A percentile compares a stretch with the other conserved stretches of the same genome.
These are phyloP conservation scores for Nyctereutes procyonoides DNA, from an alignment of 2,113 vertebrate genomes.

Conservation along the genomic window DNA sequence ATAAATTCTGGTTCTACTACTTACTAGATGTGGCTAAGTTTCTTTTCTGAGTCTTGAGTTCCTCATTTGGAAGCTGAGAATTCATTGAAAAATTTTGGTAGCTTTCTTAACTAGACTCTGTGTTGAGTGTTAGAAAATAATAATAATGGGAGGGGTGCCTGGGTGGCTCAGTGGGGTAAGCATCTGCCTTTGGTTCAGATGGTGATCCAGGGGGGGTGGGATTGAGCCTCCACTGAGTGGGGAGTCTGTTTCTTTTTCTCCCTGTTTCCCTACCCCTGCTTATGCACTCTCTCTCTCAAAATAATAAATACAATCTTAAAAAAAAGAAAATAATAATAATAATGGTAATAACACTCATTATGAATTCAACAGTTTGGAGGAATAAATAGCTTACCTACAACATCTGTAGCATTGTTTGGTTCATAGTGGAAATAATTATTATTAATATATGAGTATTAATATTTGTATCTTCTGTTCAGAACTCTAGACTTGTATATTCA, in stretches of 20 bases:
- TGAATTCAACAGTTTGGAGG: not conserved
- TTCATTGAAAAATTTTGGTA: constrained; percentile 24
- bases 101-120: not conserved
- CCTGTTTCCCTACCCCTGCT: too few relatives aligned
- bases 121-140: not conserved
- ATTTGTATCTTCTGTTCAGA: not conserved
- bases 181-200: too few relatives aligned
- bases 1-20: not conserved
- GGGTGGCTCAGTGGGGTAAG: too few relatives aligned
- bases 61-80: not conserved
- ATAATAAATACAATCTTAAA: too few relatives aligned
- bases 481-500: not conserved
- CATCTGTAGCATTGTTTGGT: not conserved
- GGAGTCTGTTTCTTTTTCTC: too few relatives aligned
- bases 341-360: not conserved
- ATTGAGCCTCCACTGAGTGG: too few relatives aligned
- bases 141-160: not conserved
- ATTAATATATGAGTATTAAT: not conserved
- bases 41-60: not conserved
- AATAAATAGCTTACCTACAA: not conserved
- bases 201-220: too few relatives aligned
- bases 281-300: too few relatives aligned
- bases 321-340: not conserved
- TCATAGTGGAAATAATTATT: not conserved
- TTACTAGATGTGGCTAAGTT: not conserved